Evolutionary conservation across 2,797 vertebrate genomes (phyloP).

Genomic region (Schizothorax lantsangensis): DNA sequence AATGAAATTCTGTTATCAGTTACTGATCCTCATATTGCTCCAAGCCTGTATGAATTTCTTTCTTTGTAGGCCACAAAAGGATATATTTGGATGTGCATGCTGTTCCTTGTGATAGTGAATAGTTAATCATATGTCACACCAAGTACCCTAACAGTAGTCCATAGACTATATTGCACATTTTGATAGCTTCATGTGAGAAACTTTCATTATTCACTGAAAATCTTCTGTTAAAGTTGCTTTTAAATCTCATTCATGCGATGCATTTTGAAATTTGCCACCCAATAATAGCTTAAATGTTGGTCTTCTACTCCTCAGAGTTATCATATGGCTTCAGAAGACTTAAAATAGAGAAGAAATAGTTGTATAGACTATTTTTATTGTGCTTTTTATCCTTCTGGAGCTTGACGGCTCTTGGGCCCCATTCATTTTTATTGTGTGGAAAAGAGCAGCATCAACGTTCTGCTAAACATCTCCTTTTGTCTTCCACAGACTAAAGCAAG

Average conservation of each 20-base stretch:
- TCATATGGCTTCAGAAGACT: neutral
- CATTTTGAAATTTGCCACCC: neutral
- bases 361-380: neutral
- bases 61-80: neutral
- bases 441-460: neutral
- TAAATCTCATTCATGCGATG: no score
- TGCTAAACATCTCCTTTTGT: neutral
- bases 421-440: neutral
- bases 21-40: neutral
- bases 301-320: neutral
- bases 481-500: neutral
- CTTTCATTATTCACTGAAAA: neutral
- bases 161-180: neutral
- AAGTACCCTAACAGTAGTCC: neutral
- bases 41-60: neutral
- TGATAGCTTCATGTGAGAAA: neutral
- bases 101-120: conserved; percentile 1
- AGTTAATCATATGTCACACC: neutral
- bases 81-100: neutral
- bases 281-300: neutral
- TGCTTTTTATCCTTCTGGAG: neutral
- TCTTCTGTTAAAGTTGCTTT: neutral
- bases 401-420: neutral
- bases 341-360: neutral
- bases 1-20: neutral